phyloP scores from a whole-genome alignment of 2,113 vertebrate species.

The Trochalopteron elliotii region DNA sequence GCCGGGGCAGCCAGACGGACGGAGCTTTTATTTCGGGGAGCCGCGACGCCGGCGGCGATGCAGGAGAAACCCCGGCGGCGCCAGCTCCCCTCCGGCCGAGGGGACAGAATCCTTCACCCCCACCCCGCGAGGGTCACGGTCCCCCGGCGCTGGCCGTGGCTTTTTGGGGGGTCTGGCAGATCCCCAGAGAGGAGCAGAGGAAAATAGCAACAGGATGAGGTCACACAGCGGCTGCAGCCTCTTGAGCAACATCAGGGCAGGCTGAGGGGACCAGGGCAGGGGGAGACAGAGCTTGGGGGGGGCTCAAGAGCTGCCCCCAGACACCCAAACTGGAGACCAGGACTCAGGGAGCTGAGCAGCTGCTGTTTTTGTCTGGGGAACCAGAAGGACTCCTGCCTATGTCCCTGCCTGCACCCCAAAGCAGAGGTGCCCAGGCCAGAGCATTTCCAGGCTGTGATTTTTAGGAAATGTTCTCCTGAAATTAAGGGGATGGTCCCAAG shows the following conservation, averaged over 20 bases:
- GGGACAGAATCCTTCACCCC: not conserved
- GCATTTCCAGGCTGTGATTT: not conserved
- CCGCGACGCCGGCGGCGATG: not conserved
- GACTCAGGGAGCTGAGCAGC: not conserved
- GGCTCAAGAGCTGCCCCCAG: fast-evolving
- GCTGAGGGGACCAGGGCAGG: not conserved
- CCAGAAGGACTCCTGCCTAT: fast-evolving
- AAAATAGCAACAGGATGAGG: constrained; percentile 29
- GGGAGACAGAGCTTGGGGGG: not conserved
- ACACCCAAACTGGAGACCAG: not conserved
- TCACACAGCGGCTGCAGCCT: not conserved
- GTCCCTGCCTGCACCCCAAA: not conserved
- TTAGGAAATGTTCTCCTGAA: not conserved
- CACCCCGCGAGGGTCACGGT: fast-evolving
- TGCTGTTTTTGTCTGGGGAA: not conserved
- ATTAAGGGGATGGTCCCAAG: not conserved
- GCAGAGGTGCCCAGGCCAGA: not conserved
- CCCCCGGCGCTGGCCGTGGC: not conserved
- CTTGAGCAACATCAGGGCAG: constrained; percentile 6
- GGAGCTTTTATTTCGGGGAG: constrained; percentile 5
- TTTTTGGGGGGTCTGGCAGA: not conserved
- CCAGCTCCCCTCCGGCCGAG: not conserved
- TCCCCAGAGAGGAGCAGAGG: not conserved
- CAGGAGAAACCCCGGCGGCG: not conserved
- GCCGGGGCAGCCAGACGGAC: not conserved